Evolutionary conservation across 2,888 invertebrate species (phyloP), one percentile per base, ranked within the genome.

Genomic region (Ophraella communa): DNA sequence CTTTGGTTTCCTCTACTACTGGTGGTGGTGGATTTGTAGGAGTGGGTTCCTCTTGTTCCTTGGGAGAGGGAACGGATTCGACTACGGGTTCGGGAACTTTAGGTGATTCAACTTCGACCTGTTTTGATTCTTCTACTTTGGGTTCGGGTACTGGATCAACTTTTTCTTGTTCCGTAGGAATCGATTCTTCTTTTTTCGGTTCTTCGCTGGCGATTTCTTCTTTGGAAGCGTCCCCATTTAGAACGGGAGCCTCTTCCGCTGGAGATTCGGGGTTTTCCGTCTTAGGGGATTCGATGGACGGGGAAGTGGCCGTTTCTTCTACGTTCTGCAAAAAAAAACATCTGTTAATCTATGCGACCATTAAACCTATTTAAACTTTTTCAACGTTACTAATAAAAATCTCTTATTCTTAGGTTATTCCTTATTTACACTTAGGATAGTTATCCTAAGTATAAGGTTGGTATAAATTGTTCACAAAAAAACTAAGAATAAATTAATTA

Each of bases 1-100:
- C 83, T 81, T 82, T 82, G 75, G 75, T 76, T 62, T 75, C 74
- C 68, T 73, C 74, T 64, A 73, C 76, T 55, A n/a, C n/a, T n/a
- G n/a, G n/a, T n/a, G n/a, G n/a, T n/a, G 70, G 65, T 52, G 74
- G 67, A 67, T 73, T 72, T 61, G 76, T 76, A 57, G 68, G 70
- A 63, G 62, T 61, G 59, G 70, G 66, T 67, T 71, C 73, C 56
- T 75, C 75, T 59, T 73, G 73, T 67, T 74, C 72, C 44, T 71
- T 67, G 42, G 74, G 71, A 56, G 71, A 71, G 59, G 75, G 75
- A 66, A 69, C 75, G 44, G 77, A 71, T 69, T 72, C 74, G 33
- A 68, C 67, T 59, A 67, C 66, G 21, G 72, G 70, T 64, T 73
- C 74, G 11, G 68, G 62, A 59, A 62, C 66, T 65, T 68, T 71